These are phyloP conservation scores for Euplexia lucipara DNA, from an alignment of 2,888 invertebrate genomes.

Conservation along the genomic window DNA sequence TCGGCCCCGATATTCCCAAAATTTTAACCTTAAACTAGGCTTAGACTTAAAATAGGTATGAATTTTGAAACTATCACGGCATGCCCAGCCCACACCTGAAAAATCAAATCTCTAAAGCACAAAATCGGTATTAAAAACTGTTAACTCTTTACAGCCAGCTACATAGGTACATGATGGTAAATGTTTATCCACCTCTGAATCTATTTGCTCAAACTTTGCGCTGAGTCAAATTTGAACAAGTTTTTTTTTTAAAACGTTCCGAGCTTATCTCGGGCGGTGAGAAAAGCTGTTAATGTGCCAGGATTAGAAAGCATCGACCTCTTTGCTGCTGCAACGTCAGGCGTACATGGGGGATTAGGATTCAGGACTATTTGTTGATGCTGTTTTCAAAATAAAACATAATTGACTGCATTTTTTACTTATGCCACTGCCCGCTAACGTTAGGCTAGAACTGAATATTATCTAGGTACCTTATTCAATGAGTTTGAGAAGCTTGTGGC, in stretches of 20 bases:
- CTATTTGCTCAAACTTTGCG: constrained; percentile 41
- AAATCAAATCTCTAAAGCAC: not conserved
- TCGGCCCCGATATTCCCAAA: too few species aligned
- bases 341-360: not conserved
- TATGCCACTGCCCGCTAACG: too few species aligned
- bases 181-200: constrained; percentile 27
- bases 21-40: not conserved
- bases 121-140: not conserved
- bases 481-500: too few species aligned
- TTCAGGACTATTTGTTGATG: not conserved
- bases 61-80: not conserved
- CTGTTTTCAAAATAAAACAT: not conserved
- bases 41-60: not conserved
- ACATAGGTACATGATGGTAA: too few species aligned
- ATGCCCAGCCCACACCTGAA: not conserved
- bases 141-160: not conserved
- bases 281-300: constrained; percentile 40
- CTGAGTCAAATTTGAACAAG: constrained; percentile 23
- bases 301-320: constrained; percentile 40
- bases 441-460: too few species aligned
- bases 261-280: constrained; percentile 26
- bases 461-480: too few species aligned
- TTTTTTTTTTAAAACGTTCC: constrained; percentile 29
- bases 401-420: not conserved
- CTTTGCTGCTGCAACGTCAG: constrained; percentile 22